Evolutionary conservation across 2,113 vertebrate species (phyloP), one percentile per base, ranked within the genome.

Genomic region (Polyodon spathula): DNA sequence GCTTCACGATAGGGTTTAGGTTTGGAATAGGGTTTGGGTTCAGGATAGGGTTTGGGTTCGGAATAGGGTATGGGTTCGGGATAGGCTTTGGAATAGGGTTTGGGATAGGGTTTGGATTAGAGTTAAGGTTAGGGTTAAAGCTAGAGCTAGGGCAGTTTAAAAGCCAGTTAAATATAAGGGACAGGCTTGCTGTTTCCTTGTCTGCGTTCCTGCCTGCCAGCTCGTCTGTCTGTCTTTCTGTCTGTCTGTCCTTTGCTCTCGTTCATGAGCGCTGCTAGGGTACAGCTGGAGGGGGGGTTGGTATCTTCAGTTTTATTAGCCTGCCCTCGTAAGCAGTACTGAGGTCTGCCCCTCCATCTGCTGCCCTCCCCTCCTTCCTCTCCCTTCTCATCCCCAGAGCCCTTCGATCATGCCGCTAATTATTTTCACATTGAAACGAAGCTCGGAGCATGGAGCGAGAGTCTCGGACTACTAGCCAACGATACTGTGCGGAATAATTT

Each of bases 231-330:
- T 40, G 57, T 8, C 55, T 53, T 41, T 55, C n/a, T 56, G 15
- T 12, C 46, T 61, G 7, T 66, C 55, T 58, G 60, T 67, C 63
- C 59, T 50, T 67, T 63, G 71, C 54, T 67, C 68, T 62, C 66
- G 59, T 48, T 44, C 66, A 56, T 71, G 40, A 68, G 43, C 51
- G 58, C 8, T 37, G 27, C 37, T 48, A 37, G 17, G 1, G 16
- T 7, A 15, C 37, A 41, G 12, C 42, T 37, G 11, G 17, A 59
- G 40, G 12, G 27, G 27, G 27, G 3, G 16, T n/a, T 41, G 37
- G 46, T 61, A 60, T 65, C 55, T 42, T 61, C 38, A 6, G 38
- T 54, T 53, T 27, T 65, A 66, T 41, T 56, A 48, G 39, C 15
- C 46, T 5, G 46, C 58, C 50, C 37, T 41, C 37, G 59, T 64